Conservation (phyloP, 2,888 invertebrate species). For the Trichogramma evanescens region DNA sequence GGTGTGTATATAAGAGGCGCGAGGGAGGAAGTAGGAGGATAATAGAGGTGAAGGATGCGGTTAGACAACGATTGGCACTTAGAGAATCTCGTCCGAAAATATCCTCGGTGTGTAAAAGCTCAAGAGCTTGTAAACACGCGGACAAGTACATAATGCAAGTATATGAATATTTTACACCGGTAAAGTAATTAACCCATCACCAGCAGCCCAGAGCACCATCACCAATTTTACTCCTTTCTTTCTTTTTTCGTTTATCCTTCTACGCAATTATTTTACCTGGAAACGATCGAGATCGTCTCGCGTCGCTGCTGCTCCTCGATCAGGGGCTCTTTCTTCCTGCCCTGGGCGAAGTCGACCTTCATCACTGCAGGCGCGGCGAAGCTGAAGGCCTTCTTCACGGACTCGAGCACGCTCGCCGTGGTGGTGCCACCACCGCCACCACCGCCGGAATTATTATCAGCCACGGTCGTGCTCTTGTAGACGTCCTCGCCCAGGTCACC, state of each 20-base stretch:
- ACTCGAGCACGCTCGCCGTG: slow-evolving; percentile 51
- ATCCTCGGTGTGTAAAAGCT: too few species aligned
- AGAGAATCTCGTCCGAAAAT: too few species aligned
- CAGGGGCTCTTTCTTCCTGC: slow-evolving; percentile 43
- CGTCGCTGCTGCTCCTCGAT: slow-evolving; percentile 38
- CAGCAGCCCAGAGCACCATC: neutral
- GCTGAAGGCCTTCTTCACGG: slow-evolving; percentile 57
- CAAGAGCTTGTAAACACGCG: too few species aligned
- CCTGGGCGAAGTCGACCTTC: slow-evolving; percentile 36
- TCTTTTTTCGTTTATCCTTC: neutral
- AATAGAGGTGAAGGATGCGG: too few species aligned
- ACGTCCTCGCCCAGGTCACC: slow-evolving; percentile 53
- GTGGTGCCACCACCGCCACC: slow-evolving; percentile 36
- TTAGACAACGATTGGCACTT: too few species aligned
- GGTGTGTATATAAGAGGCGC: too few species aligned
- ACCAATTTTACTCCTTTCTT: neutral
- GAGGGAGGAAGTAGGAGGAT: too few species aligned
- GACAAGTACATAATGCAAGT: too few species aligned
- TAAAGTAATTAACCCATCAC: too few species aligned
- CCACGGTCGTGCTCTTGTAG: slow-evolving; percentile 58
- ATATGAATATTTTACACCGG: too few species aligned
- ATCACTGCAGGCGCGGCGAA: slow-evolving; percentile 46
- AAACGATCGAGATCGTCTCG: slow-evolving; percentile 44
- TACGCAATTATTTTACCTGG: slow-evolving; percentile 39
- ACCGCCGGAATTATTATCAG: slow-evolving; percentile 51